A percentile compares a stretch with the other conserved stretches of the same genome.
Evolutionary conservation across 2,888 invertebrate species (phyloP).

Genomic region (Trichopria drosophilae): DNA sequence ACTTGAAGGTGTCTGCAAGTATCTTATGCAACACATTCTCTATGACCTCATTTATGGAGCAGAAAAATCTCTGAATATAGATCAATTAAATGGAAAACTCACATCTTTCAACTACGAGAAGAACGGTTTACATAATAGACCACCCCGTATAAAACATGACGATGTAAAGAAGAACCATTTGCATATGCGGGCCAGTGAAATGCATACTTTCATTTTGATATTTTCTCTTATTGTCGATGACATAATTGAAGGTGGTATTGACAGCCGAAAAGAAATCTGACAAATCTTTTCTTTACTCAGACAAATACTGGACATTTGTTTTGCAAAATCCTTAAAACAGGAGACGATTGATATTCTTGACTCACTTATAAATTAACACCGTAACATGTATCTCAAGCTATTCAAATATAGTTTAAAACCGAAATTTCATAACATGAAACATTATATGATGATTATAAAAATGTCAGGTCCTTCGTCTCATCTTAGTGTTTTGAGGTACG

Average conservation of each 20-base stretch:
- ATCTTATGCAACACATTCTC: too few species aligned
- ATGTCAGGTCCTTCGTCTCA: background rate
- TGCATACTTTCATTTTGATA: too few species aligned
- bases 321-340: too few species aligned
- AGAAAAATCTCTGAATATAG: too few species aligned
- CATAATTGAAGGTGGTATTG: background rate
- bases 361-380: background rate
- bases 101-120: constrained; percentile 3
- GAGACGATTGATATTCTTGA: background rate
- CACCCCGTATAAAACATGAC: background rate
- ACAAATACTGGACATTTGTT: too few species aligned
- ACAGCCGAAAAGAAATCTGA: too few species aligned
- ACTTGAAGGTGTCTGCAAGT: too few species aligned
- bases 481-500: constrained; percentile 1
- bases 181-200: constrained; percentile 1
- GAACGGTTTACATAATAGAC: background rate
- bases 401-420: constrained; percentile 4
- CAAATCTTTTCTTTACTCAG: too few species aligned
- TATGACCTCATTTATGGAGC: too few species aligned
- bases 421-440: constrained; percentile 7
- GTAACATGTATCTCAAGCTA: background rate
- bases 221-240: background rate
- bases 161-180: background rate
- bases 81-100: background rate
- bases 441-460: background rate